These are phyloP conservation scores for Halcyon badia DNA, from an alignment of 2,797 vertebrate species.

Conservation along the genomic window DNA sequence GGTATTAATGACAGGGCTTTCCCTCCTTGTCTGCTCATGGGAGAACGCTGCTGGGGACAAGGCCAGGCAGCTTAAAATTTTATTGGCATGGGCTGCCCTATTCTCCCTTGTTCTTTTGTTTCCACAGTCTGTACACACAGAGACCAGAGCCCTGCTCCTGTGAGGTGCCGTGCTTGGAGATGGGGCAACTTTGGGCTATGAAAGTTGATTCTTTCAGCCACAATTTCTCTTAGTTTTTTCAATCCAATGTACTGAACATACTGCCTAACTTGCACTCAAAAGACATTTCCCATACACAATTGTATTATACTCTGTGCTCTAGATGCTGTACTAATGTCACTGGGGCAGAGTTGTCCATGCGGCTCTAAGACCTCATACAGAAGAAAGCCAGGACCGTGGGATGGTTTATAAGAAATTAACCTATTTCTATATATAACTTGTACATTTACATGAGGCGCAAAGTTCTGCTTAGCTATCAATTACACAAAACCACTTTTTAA, in stretches of 20 bases:
- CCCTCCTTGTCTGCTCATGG: not conserved
- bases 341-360: not conserved
- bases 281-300: not conserved
- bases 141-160: not conserved
- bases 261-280: not conserved
- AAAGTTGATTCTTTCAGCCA: not conserved
- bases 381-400: not conserved
- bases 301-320: not conserved
- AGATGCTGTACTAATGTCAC: not conserved
- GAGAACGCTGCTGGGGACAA: fast-evolving
- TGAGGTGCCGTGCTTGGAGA: not conserved
- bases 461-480: not conserved
- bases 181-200: not conserved
- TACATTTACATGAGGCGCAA: not conserved
- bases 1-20: not conserved
- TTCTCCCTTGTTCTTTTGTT: not conserved
- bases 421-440: not conserved
- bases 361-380: not conserved
- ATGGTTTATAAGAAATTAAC: not conserved
- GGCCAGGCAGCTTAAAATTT: not conserved
- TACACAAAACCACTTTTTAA: too few relatives aligned
- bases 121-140: not conserved
- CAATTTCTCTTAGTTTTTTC: not conserved
- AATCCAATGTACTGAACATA: fast-evolving
- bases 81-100: not conserved